Evolutionary conservation across 2,113 vertebrate species (phyloP).

Genomic region (Elephantulus edwardii): DNA sequence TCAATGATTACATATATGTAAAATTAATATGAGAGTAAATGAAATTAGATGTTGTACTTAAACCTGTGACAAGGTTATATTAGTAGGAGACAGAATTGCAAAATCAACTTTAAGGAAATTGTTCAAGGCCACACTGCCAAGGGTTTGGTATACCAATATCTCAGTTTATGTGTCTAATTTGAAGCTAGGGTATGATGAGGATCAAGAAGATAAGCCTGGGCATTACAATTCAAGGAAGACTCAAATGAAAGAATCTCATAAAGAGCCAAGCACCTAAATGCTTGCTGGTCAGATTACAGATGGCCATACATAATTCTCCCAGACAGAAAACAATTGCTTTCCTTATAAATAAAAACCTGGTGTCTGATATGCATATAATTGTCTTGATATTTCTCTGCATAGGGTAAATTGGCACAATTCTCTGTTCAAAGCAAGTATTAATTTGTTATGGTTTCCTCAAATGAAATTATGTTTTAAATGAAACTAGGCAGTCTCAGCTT

Average conservation of each 20-base stretch:
- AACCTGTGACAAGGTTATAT: not conserved
- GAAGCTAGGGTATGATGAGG: not conserved
- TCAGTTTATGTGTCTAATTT: not conserved
- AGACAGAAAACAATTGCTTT: not conserved
- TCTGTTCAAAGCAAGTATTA: constrained; percentile 14
- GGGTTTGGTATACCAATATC: not conserved
- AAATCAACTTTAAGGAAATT: not conserved
- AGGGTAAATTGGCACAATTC: not conserved
- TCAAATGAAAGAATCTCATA: constrained; percentile 1
- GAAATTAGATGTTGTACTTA: not conserved
- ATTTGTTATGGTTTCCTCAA: constrained; percentile 24
- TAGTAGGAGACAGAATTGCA: not conserved
- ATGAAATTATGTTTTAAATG: constrained; percentile 3
- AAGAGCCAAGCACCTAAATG: not conserved
- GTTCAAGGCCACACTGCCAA: not conserved
- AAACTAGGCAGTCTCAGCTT: not conserved
- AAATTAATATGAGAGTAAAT: not conserved
- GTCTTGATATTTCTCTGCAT: not conserved
- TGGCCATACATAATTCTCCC: not conserved
- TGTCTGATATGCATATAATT: not conserved
- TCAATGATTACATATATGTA: not conserved
- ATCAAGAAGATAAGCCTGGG: not conserved
- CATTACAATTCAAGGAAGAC: not conserved
- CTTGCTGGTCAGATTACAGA: not conserved
- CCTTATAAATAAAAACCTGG: not conserved